Conservation (phyloP, 2,113 vertebrate species). For the Syngnathus floridae region DNA sequence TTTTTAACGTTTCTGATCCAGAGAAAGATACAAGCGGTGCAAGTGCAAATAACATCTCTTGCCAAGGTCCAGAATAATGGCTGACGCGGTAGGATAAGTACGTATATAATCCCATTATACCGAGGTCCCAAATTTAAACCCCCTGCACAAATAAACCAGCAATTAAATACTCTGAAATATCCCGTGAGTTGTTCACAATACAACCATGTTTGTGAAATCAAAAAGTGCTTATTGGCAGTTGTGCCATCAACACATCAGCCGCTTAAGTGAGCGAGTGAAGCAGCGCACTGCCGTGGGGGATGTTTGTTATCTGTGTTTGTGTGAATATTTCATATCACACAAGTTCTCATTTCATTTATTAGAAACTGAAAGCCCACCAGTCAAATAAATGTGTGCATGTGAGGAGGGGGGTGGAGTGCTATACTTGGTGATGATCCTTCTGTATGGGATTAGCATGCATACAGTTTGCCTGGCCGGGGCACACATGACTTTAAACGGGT, state of each 20-base stretch:
- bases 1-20: conserved; percentile 2
- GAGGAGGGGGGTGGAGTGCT: conserved; percentile 27
- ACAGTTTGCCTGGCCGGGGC: background rate
- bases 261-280: conserved; percentile 36
- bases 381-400: background rate
- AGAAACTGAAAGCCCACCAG: conserved; percentile 1
- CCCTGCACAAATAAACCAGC: conserved; percentile 16
- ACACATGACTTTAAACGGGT: conserved; percentile 1
- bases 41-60: conserved; percentile 12
- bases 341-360: conserved; percentile 39
- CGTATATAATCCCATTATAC: conserved; percentile 31
- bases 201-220: conserved; percentile 23
- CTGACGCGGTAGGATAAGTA: conserved; percentile 19
- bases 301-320: conserved; percentile 47
- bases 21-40: background rate
- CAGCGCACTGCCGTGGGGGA: conserved; percentile 33
- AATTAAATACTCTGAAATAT: background rate
- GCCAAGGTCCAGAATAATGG: conserved; percentile 6
- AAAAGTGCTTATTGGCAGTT: conserved; percentile 20
- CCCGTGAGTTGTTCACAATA: conserved; percentile 14
- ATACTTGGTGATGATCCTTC: conserved; percentile 54
- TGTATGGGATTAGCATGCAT: conserved; percentile 44
- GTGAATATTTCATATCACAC: conserved; percentile 48
- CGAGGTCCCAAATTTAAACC: conserved; percentile 28
- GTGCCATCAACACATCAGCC: conserved; percentile 7